A percentile compares a stretch with the other conserved stretches of the same genome.
phyloP scores from a whole-genome alignment of 2,113 vertebrate species.

The Myrmophylax atrothorax region DNA sequence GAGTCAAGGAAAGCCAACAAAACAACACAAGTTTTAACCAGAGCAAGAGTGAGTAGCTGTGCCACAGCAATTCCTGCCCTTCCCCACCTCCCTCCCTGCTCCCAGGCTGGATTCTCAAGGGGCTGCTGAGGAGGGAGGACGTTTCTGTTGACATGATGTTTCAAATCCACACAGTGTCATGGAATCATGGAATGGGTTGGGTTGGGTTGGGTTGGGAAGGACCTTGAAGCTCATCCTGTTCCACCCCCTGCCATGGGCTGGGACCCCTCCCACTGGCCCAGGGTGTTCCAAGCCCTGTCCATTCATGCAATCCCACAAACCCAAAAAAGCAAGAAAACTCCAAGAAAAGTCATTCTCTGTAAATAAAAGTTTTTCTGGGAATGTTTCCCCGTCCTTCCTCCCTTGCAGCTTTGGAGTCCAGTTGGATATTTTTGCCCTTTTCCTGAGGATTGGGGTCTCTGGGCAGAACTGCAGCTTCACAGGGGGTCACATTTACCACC shows the following conservation, averaged over 20 bases:
- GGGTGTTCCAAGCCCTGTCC: background rate
- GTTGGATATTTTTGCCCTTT: background rate
- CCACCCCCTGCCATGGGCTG: background rate
- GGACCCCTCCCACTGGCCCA: background rate
- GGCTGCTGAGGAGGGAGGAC: background rate
- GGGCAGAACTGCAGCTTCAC: background rate
- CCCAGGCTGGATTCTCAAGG: accelerated
- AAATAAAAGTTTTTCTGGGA: background rate
- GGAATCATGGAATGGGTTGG: background rate
- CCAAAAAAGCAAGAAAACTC: background rate
- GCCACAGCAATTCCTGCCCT: background rate
- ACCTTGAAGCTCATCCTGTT: background rate
- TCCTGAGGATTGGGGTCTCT: background rate
- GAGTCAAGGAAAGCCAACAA: background rate
- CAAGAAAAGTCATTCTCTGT: background rate
- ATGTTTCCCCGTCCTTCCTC: background rate
- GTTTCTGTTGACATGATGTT: accelerated
- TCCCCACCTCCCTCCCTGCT: background rate
- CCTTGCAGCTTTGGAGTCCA: accelerated
- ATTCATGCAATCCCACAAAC: background rate
- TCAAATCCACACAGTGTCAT: accelerated
- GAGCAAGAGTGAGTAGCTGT: accelerated
- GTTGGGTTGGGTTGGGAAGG: background rate
- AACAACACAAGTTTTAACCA: background rate
- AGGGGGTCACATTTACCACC: accelerated